Evolutionary conservation across 2,113 vertebrate genomes (phyloP).

Genomic region (Pipra filicauda): DNA sequence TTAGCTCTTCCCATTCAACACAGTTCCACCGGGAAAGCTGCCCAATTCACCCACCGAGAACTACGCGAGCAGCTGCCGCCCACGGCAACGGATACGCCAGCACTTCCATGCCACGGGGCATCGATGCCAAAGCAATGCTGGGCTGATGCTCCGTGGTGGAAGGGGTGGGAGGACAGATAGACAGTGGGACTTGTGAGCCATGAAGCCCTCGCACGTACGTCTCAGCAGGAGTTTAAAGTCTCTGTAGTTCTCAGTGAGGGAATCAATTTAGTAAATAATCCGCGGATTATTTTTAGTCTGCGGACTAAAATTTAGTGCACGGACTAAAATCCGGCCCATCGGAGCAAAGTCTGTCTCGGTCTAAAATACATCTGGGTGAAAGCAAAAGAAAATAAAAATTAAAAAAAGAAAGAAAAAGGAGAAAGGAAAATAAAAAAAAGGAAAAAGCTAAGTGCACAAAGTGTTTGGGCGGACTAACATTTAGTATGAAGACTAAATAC

Average conservation of each 20-base stretch:
- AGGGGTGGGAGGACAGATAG: constrained; percentile 24
- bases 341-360: constrained; percentile 67
- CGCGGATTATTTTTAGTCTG: constrained; percentile 85
- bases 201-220: constrained; percentile 21
- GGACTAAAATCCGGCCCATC: constrained; percentile 77
- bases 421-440: background rate
- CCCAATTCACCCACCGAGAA: constrained; percentile 79
- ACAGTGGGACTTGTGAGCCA: constrained; percentile 21
- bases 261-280: constrained; percentile 80
- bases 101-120: constrained; percentile 69
- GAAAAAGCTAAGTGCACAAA: constrained; percentile 70
- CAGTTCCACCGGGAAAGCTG: constrained; percentile 68
- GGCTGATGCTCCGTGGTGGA: constrained; percentile 58
- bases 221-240: constrained; percentile 19
- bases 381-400: background rate
- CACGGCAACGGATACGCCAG: background rate
- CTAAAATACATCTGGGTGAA: constrained; percentile 69
- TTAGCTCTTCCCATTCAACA: constrained; percentile 67
- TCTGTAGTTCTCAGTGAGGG: constrained; percentile 81
- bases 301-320: constrained; percentile 83
- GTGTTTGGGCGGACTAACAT: constrained; percentile 75
- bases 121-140: background rate
- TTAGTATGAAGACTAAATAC: constrained; percentile 81
- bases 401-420: background rate
- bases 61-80: constrained; percentile 65